These are phyloP conservation scores for Syrista parreyssii DNA, from an alignment of 2,888 invertebrate genomes.

Conservation along the genomic window DNA sequence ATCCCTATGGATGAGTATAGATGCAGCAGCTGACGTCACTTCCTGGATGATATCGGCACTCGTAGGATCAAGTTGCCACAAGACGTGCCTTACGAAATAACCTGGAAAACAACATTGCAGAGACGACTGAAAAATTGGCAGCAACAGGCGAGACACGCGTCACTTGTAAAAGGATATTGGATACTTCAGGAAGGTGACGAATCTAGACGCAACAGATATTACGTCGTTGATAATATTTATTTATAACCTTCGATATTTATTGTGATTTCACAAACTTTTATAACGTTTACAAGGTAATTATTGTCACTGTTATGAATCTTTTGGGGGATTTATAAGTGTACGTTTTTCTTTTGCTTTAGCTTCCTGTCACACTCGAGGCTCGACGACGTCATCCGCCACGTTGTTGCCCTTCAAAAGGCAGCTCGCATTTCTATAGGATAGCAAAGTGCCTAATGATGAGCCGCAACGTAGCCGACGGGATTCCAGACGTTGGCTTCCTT, in stretches of 20 bases:
- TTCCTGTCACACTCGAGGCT: not conserved
- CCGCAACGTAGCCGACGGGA: slow-evolving; percentile 61
- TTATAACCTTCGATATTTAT: not conserved
- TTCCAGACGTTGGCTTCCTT: not conserved
- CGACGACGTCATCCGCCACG: slow-evolving; percentile 45
- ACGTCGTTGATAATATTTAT: not conserved
- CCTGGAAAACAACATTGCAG: not conserved
- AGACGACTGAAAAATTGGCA: not conserved
- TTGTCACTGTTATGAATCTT: not conserved
- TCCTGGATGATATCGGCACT: not conserved
- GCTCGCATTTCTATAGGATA: slow-evolving; percentile 63
- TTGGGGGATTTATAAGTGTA: not conserved
- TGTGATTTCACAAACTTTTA: not conserved
- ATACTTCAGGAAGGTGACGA: not conserved
- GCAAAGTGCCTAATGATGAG: slow-evolving; percentile 69
- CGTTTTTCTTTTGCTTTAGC: not conserved
- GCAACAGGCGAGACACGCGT: not conserved
- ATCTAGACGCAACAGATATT: not conserved
- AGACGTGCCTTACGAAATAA: not conserved
- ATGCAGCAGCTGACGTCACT: not conserved
- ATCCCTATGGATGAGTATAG: not conserved
- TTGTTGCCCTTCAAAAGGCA: slow-evolving; percentile 70
- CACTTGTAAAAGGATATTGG: not conserved
- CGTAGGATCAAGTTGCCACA: not conserved
- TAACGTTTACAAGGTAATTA: not conserved